Conservation (phyloP, 1,140 invertebrate genomes). For the Aphelinus certus region DNA sequence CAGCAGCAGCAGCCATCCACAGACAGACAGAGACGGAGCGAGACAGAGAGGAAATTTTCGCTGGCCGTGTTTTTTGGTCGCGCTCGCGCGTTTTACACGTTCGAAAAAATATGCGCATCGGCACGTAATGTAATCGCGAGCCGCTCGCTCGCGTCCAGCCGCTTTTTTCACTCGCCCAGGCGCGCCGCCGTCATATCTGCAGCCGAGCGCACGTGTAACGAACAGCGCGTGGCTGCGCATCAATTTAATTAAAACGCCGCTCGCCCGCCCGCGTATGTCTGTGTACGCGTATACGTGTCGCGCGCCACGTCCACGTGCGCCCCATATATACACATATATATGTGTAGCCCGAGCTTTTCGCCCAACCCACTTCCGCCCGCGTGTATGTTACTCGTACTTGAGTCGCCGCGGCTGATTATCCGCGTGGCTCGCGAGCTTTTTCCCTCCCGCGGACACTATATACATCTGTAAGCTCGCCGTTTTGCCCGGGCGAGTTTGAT, state of each 20-base stretch:
- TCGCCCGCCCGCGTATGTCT: no score
- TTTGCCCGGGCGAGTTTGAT: no score
- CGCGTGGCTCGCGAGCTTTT: neutral
- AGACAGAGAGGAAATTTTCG: neutral
- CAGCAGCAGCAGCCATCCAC: neutral
- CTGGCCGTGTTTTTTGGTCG: constrained; percentile 45
- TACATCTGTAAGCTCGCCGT: constrained; percentile 12
- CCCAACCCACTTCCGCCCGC: no score
- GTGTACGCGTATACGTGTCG: neutral
- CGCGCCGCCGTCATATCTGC: no score
- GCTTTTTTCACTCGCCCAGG: constrained; percentile 13
- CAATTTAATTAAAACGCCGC: no score
- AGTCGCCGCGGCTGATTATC: constrained; percentile 11
- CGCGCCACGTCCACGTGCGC: neutral
- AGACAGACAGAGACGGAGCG: neutral
- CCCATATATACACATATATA: neutral
- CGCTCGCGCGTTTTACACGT: constrained; percentile 56
- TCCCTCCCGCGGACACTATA: constrained; percentile 31
- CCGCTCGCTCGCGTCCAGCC: constrained; percentile 19
- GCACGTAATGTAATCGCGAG: constrained; percentile 56
- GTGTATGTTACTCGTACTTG: constrained; percentile 29
- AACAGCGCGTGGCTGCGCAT: no score
- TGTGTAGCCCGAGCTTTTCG: neutral
- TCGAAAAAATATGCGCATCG: constrained; percentile 61
- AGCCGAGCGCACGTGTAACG: no score